Evolutionary conservation across 2,797 vertebrate genomes (phyloP).

Genomic region (Neosilurus mollespiculum): DNA sequence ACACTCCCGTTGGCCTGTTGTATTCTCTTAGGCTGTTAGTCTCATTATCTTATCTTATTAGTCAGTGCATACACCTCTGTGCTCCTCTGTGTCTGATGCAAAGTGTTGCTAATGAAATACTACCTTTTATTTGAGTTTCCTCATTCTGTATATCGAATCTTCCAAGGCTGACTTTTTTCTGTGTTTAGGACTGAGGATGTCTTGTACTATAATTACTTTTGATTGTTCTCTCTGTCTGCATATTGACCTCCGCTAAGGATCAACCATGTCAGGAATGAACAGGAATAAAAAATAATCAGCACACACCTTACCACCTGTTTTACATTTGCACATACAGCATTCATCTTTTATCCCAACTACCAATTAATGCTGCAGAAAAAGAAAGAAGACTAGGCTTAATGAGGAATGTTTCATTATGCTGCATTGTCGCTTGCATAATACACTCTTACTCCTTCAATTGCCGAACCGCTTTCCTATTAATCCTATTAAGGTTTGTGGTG

Average conservation of each 20-base stretch:
- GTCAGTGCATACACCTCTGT: neutral
- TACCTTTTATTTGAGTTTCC: neutral
- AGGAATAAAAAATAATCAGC: neutral
- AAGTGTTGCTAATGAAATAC: neutral
- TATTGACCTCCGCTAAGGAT: neutral
- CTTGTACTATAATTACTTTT: neutral
- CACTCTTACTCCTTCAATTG: too few species aligned
- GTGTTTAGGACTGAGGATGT: neutral
- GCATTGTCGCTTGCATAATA: neutral
- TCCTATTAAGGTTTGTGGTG: too few species aligned
- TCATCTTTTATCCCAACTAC: neutral
- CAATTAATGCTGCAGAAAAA: neutral
- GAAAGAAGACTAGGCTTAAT: slow-evolving; percentile 9
- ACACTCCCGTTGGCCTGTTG: neutral
- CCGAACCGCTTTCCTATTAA: too few species aligned
- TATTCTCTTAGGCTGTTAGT: neutral
- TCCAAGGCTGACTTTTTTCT: neutral
- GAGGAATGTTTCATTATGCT: neutral
- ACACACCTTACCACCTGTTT: neutral
- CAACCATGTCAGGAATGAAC: neutral
- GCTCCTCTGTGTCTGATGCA: neutral
- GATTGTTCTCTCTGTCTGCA: neutral
- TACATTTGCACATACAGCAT: neutral
- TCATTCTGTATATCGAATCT: neutral
- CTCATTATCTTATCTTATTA: neutral